Evolutionary conservation across 2,888 invertebrate genomes (phyloP), one percentile per base, ranked within the genome.

Genomic region (Drymonia ruficornis): DNA sequence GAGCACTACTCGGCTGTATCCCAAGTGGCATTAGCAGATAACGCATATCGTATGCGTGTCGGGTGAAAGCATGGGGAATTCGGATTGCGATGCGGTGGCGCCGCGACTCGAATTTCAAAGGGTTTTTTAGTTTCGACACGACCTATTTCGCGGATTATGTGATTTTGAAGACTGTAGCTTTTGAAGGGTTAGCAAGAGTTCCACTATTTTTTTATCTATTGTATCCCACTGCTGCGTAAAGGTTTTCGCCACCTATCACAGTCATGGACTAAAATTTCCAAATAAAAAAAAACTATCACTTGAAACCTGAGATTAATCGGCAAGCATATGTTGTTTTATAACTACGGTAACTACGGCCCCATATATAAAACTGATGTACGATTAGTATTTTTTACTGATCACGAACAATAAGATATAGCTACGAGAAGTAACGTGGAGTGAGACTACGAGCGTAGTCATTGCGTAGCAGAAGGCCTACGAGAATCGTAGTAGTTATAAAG

Each of bases 61-160:
- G 84, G 78, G 86, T 89, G 83, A 89, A 89, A 90, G 90, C 88
- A 86, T 83, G 84, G 90, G 91, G 90, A 85, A 86, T 90, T 78
- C 85, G 85, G 89, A 91, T 89, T 90, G 83, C 65, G 83, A 86
- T 86, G 75, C 74, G 81, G 83, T 80, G 76, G 65, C 55, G 71
- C 75, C 81, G 82, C 82, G 86, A 78, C 75, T 83, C 81, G 89
- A 87, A 89, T 91, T 88, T 88, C 88, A 91, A 91, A 90, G 86
- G 87, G 87, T 31, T 80, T 89, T 86, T 84, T 74, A 65, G 73
- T 67, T 70, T 65, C 62, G 50, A 66, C 59, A 65, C 79, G 76
- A 76, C 75, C 78, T 77, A 74, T 75, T 76, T 78, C 66, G 59
- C 60, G 72, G 70, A 72, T 72, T 69, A 70, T 58, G 44, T 52